These are phyloP conservation scores for Bicyclus anynana DNA, from an alignment of 1,140 invertebrate genomes.

Conservation along the genomic window DNA sequence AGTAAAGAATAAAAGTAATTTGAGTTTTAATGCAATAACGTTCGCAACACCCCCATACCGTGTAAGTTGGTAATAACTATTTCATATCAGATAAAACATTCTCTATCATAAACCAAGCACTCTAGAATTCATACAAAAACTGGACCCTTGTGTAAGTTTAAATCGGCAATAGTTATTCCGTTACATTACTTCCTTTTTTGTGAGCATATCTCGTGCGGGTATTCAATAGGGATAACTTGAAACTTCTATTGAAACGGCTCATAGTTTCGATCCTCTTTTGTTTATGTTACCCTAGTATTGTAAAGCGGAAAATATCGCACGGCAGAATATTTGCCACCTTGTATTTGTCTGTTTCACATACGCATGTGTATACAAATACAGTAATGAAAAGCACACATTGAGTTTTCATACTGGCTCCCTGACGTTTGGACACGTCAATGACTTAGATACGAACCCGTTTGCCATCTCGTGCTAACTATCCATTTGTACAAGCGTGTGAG, in stretches of 20 bases:
- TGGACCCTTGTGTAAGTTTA: constrained; percentile 1
- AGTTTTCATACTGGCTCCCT: constrained; percentile 14
- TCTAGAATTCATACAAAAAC: constrained; percentile 7
- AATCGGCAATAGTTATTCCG: constrained; percentile 18
- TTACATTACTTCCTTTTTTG: constrained; percentile 25
- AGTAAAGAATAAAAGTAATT: too few species aligned
- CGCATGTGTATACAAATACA: background rate
- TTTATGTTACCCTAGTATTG: constrained; percentile 36
- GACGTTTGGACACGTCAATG: constrained; percentile 34
- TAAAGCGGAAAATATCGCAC: constrained; percentile 22
- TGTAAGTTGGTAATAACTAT: background rate
- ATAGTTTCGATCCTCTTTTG: constrained; percentile 7
- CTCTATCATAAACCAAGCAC: background rate
- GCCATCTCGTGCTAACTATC: constrained; percentile 30
- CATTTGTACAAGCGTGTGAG: constrained; percentile 13
- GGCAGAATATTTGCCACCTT: constrained; percentile 17
- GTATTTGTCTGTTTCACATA: constrained; percentile 31
- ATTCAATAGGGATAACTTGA: background rate
- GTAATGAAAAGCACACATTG: constrained; percentile 29
- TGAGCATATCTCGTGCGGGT: constrained; percentile 12
- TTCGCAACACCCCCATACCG: too few species aligned
- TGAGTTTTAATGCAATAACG: too few species aligned
- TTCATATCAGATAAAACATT: background rate
- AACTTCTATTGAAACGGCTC: constrained; percentile 12
- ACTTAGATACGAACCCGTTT: constrained; percentile 31